A percentile compares a stretch with the other conserved stretches of the same genome.
Conservation (phyloP, 2,113 vertebrate genomes). For the Upupa epops region DNA sequence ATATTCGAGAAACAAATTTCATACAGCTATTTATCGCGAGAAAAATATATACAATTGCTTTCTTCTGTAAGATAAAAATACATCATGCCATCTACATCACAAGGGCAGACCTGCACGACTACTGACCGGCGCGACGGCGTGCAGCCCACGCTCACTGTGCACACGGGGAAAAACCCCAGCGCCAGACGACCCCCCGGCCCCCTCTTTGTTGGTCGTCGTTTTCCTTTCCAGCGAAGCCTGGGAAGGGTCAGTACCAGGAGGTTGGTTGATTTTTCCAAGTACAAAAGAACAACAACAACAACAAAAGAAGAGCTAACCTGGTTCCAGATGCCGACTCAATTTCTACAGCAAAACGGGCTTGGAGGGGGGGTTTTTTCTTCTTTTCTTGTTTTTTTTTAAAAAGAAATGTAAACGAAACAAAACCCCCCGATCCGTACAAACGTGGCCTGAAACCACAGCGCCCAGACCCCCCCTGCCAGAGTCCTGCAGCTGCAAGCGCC, state of each 20-base stretch:
- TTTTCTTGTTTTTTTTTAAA: slow-evolving; percentile 67
- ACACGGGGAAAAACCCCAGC: slow-evolving; percentile 88
- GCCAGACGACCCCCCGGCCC: too few relatives aligned
- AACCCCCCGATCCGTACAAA: slow-evolving; percentile 74
- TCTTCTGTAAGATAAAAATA: slow-evolving; percentile 98
- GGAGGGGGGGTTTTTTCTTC: too few relatives aligned
- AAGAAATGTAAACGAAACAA: slow-evolving; percentile 89
- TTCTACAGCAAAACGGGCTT: slow-evolving; percentile 85
- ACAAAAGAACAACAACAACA: too few relatives aligned
- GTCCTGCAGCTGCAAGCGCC: slow-evolving; percentile 77
- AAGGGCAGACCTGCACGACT: slow-evolving; percentile 87
- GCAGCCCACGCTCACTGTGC: slow-evolving; percentile 92
- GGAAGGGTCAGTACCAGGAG: slow-evolving; percentile 88
- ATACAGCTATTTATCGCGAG: slow-evolving; percentile 99
- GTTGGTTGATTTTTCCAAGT: too few relatives aligned
- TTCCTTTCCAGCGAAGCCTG: slow-evolving; percentile 77
- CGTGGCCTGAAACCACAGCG: slow-evolving; percentile 82
- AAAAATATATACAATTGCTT: slow-evolving; percentile 99
- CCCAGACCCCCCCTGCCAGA: slow-evolving; percentile 75
- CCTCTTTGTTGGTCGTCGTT: too few relatives aligned
- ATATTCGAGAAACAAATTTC: slow-evolving; percentile 97
- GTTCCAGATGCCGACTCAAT: slow-evolving; percentile 79
- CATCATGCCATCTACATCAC: slow-evolving; percentile 99
- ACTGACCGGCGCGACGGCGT: slow-evolving; percentile 81
- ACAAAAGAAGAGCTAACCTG: slow-evolving; percentile 80